Conservation (phyloP, 2,797 vertebrate genomes). For the Lerista edwardsae region DNA sequence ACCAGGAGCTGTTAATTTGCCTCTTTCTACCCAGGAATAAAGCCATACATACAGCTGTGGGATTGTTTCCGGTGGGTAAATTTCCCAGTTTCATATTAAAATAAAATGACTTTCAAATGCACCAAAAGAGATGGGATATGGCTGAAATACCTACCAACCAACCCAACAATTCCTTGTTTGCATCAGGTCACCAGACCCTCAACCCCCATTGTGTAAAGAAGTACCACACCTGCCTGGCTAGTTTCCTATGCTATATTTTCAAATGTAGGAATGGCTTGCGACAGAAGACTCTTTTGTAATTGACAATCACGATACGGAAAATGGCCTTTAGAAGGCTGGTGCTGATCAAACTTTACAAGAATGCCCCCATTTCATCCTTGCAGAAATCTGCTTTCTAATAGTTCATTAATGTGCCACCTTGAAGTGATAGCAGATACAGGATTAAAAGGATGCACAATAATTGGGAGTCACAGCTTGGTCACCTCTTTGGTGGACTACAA, state of each 20-base stretch:
- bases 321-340: background rate
- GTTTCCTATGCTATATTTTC: background rate
- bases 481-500: background rate
- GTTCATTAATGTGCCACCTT: no score
- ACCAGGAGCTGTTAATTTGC: background rate
- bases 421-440: no score
- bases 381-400: background rate
- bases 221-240: background rate
- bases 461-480: background rate
- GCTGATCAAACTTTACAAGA: background rate
- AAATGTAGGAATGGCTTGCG: background rate
- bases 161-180: background rate
- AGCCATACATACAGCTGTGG: background rate
- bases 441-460: background rate
- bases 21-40: background rate
- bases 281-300: background rate
- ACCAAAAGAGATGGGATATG: background rate
- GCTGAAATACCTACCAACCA: no score
- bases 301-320: background rate
- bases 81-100: background rate
- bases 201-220: background rate
- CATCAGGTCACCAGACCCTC: background rate
- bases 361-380: conserved; percentile 11
- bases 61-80: background rate
- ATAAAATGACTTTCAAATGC: background rate